Base-by-base conservation (phyloP, 1,140 invertebrate genomes). In the Leucophenga varia region DNA sequence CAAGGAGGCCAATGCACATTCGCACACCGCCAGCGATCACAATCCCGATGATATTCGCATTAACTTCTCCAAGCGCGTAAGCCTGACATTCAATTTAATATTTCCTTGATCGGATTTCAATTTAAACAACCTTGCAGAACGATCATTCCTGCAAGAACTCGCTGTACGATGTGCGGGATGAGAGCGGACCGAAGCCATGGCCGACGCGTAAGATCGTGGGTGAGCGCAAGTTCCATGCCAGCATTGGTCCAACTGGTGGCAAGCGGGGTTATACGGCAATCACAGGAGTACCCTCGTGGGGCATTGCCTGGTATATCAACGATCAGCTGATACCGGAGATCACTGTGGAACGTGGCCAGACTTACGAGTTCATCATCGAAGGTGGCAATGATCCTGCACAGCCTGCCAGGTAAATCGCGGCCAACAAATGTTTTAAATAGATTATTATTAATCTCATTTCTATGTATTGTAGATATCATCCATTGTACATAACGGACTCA, bases 301-400 rank as follows among this genome's bases (percentile, higher is more conserved):
- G 91, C 25, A 90, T 95, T 52, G 90, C 90, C 8, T 97, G 91
- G 91, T 97, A 94, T 77, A 87, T 97, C 57, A 96, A 97, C 74
- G 92, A 93, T 59, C 77, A 85, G 52, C 79, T 97, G 6, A 92
- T 93, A 54, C 93, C 94, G 0, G 92, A 96, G 72, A 79, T 97
- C 6, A 91, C 88, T 42, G 88, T 97, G 31, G 89, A 93, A 71
- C 78, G 93, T 47, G 93, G 92, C 21, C 80, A 87, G 74, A 94
- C 87, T 0, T 97, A 97, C 76, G 90, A 86, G 31, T 97, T 95
- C 68, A 77, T 83, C 10, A 84, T 93, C 1, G 89, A 93, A 77
- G 89, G 89, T 52, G 91, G 91, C 55, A 82, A 84, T 41, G 82
- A 88, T 61, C 74, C 79, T 22, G 77, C 81, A 16, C 83, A 86